Evolutionary conservation across 2,113 vertebrate genomes (phyloP).

Genomic region (Zosterops hypoxanthus): DNA sequence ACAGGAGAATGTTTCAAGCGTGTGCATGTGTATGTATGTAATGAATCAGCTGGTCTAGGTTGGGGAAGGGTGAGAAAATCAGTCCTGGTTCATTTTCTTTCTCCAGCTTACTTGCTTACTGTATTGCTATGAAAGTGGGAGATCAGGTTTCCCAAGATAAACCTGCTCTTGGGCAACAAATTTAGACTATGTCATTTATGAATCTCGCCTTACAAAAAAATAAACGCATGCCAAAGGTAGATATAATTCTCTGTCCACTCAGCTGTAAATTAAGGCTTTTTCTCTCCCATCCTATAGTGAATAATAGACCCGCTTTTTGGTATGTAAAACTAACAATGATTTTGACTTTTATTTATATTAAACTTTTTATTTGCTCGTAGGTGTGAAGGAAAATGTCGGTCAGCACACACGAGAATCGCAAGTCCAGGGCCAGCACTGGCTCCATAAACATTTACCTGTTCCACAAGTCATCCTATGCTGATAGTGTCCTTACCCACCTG

Average conservation of each 20-base stretch:
- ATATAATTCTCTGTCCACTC: background rate
- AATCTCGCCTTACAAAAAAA: slow-evolving; percentile 41
- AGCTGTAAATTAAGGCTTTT: background rate
- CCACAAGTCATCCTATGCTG: slow-evolving; percentile 85
- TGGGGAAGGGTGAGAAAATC: slow-evolving; percentile 67
- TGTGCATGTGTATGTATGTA: slow-evolving; percentile 46
- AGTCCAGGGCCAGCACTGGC: slow-evolving; percentile 83
- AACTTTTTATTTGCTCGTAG: slow-evolving; percentile 59
- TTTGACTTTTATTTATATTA: background rate
- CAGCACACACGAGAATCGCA: slow-evolving; percentile 84
- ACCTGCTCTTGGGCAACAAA: slow-evolving; percentile 69
- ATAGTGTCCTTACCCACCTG: slow-evolving; percentile 83
- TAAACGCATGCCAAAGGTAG: background rate
- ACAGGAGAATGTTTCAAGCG: slow-evolving; percentile 68
- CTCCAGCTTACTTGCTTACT: slow-evolving; percentile 31
- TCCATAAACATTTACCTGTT: slow-evolving; percentile 86
- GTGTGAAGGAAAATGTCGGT: slow-evolving; percentile 83
- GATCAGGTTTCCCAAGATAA: slow-evolving; percentile 78
- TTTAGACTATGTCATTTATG: slow-evolving; percentile 47
- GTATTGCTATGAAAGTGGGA: slow-evolving; percentile 54
- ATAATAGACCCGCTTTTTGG: background rate
- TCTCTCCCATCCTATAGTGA: background rate
- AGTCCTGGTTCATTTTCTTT: slow-evolving; percentile 11
- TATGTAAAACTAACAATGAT: background rate
- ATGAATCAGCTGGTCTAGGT: slow-evolving; percentile 69